Percentiles rank a stretch among this genome's conserved stretches.
Evolutionary conservation across 2,797 vertebrate species (phyloP).

Genomic region (Malurus splendens): DNA sequence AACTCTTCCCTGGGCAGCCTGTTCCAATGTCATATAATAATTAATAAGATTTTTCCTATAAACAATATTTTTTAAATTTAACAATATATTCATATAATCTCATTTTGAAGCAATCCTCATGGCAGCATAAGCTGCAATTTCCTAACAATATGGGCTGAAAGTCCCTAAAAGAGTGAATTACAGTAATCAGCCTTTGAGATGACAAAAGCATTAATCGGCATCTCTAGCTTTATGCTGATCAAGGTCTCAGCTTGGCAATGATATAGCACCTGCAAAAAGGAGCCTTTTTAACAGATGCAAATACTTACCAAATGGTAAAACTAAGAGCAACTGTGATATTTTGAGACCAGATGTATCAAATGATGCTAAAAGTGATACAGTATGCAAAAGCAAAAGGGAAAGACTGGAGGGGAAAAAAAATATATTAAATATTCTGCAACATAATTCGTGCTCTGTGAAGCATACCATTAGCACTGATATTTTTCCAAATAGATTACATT

Average conservation of each 20-base stretch:
- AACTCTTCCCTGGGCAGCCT: neutral
- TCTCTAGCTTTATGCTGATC: slow-evolving; percentile 54
- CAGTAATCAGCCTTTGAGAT: slow-evolving; percentile 61
- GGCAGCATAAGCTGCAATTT: slow-evolving; percentile 48
- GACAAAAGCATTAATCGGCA: slow-evolving; percentile 69
- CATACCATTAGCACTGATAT: neutral
- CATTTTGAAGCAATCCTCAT: slow-evolving; percentile 43
- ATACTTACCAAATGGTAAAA: slow-evolving; percentile 49
- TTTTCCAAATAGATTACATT: slow-evolving; percentile 2
- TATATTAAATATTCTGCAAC: neutral
- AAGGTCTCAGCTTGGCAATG: slow-evolving; percentile 49
- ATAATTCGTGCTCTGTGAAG: neutral
- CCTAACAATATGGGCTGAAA: slow-evolving; percentile 42
- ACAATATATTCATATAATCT: slow-evolving; percentile 46
- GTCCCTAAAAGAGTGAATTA: slow-evolving; percentile 59
- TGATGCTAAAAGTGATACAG: neutral
- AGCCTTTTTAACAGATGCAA: slow-evolving; percentile 46
- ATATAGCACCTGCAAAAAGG: slow-evolving; percentile 45
- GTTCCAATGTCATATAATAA: neutral
- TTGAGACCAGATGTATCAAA: neutral
- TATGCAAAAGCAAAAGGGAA: neutral
- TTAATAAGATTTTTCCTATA: neutral
- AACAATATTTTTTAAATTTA: neutral
- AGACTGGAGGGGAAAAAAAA: neutral
- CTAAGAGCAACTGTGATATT: slow-evolving; percentile 1